Percentiles rank a stretch among this genome's conserved stretches.
Evolutionary conservation across 2,113 vertebrate species (phyloP).

Genomic region (Prionailurus viverrinus): DNA sequence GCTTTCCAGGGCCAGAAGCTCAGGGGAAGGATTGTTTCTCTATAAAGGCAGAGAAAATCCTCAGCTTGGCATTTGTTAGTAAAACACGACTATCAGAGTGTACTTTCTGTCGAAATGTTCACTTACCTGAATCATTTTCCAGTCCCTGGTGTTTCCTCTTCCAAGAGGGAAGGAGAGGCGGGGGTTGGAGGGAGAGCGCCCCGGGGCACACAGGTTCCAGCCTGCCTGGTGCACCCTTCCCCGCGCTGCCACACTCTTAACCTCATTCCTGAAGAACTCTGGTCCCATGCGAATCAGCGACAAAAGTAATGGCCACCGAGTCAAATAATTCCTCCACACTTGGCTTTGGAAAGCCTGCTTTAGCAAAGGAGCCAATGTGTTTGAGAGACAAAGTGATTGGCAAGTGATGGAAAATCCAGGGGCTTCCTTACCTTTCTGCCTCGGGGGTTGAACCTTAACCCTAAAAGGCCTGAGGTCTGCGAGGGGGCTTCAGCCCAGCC

Average conservation of each 20-base stretch:
- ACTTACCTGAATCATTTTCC: background rate
- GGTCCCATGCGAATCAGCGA: background rate
- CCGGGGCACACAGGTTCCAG: background rate
- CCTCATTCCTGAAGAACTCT: rapidly evolving
- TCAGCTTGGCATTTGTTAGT: background rate
- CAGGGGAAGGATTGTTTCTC: background rate
- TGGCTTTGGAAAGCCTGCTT: background rate
- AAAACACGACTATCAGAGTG: background rate
- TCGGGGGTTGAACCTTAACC: background rate
- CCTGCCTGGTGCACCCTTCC: background rate
- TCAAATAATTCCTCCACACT: background rate
- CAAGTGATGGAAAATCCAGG: too few species aligned
- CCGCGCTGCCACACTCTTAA: background rate
- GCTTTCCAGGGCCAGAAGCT: background rate
- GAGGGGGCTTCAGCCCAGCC: background rate
- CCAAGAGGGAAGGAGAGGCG: too few species aligned
- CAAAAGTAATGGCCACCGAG: background rate
- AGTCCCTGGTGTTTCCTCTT: background rate
- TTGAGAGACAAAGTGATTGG: background rate
- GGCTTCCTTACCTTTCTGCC: background rate
- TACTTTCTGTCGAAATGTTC: background rate
- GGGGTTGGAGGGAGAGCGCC: rapidly evolving
- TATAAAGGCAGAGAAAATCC: background rate
- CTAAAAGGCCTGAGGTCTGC: too few species aligned
- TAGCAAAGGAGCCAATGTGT: background rate